Evolutionary conservation across 2,888 invertebrate genomes (phyloP), one percentile per base, ranked within the genome.

Genomic region (Aleiodes leptofemur): DNA sequence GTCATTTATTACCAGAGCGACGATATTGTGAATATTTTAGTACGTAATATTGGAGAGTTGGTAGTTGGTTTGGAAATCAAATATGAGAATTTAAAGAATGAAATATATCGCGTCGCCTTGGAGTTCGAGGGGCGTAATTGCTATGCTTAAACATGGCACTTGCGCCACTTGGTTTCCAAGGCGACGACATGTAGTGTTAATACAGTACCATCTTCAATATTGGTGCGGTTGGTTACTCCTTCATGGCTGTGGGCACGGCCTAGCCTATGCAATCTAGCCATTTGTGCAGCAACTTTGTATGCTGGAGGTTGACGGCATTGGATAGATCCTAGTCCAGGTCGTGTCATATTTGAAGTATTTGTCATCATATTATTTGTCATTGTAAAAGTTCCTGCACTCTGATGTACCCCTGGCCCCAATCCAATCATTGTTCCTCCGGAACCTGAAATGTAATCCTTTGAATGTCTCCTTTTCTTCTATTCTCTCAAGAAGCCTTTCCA

Each of bases 201-300:
- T 76, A 82, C 80, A 87, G 90, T 90, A 88, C 90, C 90, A 86
- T 90, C 90, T 83, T 94, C 94, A 89, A 93, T 95, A 87, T 94
- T 94, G 89, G 93, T 94, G 82, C 94, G 92, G 83, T 94, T 93
- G 78, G 95, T 94, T 81, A 96, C 95, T 83, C 96, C 96, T 90
- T 96, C 96, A 90, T 96, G 95, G 80, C 95, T 96, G 91, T 96
- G 96, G 69, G 96, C 96, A 83, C 96, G 92, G 82, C 95, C 95
- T 80, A 96, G 92, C 82, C 95, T 93, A 90, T 96, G 95, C 83
- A 95, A 92, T 78, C 96, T 93, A 83, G 96, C 95, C 93, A 96
- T 95, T 88, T 96, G 96, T 72, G 96, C 95, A 69, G 96, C 96
- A 81, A 96, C 93, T 86, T 94, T 95, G 91, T 96, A 96, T 71